These are phyloP conservation scores for Platyscapa corneri DNA, from an alignment of 1,140 invertebrate genomes.

Conservation along the genomic window DNA sequence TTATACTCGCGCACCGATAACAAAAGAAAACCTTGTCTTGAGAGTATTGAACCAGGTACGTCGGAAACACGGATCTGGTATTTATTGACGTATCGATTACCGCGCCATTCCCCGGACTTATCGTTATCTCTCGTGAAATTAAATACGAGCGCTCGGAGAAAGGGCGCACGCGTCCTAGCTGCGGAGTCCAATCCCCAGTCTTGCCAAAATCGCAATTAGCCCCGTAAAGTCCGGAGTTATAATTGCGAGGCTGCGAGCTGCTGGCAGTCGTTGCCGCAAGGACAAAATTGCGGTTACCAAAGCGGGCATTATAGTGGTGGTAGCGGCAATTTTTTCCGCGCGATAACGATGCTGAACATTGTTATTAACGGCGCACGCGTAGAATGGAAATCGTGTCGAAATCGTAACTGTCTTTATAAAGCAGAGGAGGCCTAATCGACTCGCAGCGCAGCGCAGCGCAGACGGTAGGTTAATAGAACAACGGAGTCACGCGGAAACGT, in stretches of 20 bases:
- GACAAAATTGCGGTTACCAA: neutral
- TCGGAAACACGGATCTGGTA: no score
- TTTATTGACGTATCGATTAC: no score
- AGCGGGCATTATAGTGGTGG: neutral
- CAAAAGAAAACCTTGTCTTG: neutral
- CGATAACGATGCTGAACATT: neutral
- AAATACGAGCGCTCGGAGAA: neutral
- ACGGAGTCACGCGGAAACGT: slow-evolving; percentile 27
- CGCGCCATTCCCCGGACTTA: neutral
- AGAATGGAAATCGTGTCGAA: slow-evolving; percentile 2
- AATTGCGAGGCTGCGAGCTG: neutral
- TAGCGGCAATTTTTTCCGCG: neutral
- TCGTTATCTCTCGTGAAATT: neutral
- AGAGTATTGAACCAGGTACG: no score
- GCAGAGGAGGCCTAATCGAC: neutral
- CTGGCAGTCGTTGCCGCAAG: neutral
- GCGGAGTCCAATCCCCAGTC: neutral
- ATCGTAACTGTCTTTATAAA: neutral
- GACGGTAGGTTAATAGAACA: slow-evolving; percentile 15
- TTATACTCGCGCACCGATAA: neutral
- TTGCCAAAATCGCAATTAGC: neutral
- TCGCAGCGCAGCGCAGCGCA: no score
- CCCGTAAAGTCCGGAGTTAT: neutral
- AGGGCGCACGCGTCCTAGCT: neutral
- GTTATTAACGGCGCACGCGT: neutral